Percentiles rank a stretch among this genome's conserved stretches.
phyloP scores from a whole-genome alignment of 2,888 invertebrate genomes.

The Catocala fraxini region DNA sequence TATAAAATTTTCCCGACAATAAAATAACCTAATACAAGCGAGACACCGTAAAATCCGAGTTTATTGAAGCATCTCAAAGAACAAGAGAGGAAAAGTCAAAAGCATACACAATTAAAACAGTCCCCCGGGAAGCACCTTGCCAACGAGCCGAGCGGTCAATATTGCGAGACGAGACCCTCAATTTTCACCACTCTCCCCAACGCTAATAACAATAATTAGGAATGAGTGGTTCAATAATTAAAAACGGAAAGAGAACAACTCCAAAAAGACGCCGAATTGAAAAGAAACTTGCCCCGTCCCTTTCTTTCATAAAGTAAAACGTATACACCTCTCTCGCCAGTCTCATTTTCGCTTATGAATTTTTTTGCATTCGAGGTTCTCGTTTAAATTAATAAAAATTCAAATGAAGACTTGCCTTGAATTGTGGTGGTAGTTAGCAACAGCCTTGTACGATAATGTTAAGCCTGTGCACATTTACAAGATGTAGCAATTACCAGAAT shows the following conservation, averaged over 20 bases:
- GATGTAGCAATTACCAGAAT: neutral
- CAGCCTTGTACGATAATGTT: conserved; percentile 44
- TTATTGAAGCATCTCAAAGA: conserved; percentile 84
- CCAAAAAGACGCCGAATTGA: conserved; percentile 73
- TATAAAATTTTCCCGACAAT: conserved; percentile 58
- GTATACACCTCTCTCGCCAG: conserved; percentile 61
- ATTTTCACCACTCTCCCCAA: conserved; percentile 86
- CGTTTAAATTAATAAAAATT: conserved; percentile 80
- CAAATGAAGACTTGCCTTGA: conserved; percentile 62
- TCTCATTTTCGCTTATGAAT: conserved; percentile 77
- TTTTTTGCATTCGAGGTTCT: conserved; percentile 67
- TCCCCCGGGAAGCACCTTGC: conserved; percentile 76
- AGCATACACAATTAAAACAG: conserved; percentile 83
- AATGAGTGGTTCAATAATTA: conserved; percentile 89
- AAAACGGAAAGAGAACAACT: conserved; percentile 87
- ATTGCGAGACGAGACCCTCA: conserved; percentile 83
- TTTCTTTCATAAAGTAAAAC: conserved; percentile 52
- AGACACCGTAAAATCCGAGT: conserved; percentile 81
- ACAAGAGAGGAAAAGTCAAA: conserved; percentile 85
- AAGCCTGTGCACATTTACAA: conserved; percentile 19
- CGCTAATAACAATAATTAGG: conserved; percentile 89
- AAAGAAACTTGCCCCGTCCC: conserved; percentile 66
- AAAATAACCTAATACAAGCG: conserved; percentile 74
- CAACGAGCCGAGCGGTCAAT: conserved; percentile 81
- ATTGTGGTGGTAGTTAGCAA: conserved; percentile 51